A percentile compares a stretch with the other conserved stretches of the same genome.
Conservation (phyloP, 2,113 vertebrate genomes). For the Xiphophorus maculatus region DNA sequence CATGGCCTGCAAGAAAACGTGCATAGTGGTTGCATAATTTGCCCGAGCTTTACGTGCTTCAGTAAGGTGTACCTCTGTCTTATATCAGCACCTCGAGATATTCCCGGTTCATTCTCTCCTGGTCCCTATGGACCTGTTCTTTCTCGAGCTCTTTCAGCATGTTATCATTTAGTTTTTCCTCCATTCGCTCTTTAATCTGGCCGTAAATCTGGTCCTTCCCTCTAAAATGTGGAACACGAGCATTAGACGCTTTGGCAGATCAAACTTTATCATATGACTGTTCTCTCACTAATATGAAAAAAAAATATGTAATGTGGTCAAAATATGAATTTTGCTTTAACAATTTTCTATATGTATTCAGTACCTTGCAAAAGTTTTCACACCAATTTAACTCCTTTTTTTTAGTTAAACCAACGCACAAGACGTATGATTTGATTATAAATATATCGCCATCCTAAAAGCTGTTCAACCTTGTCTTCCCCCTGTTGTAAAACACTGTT, state of each 20-base stretch:
- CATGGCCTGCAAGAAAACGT: constrained; percentile 73
- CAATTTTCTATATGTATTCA: too few relatives aligned
- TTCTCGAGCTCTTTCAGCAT: constrained; percentile 83
- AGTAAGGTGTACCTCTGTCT: not conserved
- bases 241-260: not conserved
- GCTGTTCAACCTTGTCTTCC: too few relatives aligned
- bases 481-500: too few relatives aligned
- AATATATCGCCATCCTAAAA: too few relatives aligned
- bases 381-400: too few relatives aligned
- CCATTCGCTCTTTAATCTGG: constrained; percentile 84
- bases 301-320: too few relatives aligned
- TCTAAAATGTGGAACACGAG: constrained; percentile 61
- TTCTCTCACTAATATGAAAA: not conserved
- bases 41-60: not conserved
- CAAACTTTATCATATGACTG: not conserved
- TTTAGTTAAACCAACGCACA: too few relatives aligned
- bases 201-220: constrained; percentile 81
- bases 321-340: too few relatives aligned
- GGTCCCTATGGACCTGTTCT: constrained; percentile 74
- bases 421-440: too few relatives aligned
- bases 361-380: too few relatives aligned
- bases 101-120: constrained; percentile 82
- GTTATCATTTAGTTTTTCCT: constrained; percentile 72
- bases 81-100: constrained; percentile 79
- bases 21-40: not conserved